These are phyloP conservation scores for Apis florea DNA, from an alignment of 1,140 invertebrate species.

Conservation along the genomic window DNA sequence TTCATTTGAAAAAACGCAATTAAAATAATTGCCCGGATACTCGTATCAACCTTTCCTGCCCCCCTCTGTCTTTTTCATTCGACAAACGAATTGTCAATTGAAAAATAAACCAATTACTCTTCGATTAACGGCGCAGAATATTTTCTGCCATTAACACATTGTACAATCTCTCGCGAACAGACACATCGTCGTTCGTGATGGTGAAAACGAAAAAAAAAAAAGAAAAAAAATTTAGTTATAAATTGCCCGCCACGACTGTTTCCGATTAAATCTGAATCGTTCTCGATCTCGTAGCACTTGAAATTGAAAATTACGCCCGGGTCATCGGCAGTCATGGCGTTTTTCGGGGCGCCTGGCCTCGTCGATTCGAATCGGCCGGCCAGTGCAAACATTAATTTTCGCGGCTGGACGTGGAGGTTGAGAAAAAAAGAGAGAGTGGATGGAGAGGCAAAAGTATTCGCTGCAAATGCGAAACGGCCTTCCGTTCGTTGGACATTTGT, in stretches of 20 bases:
- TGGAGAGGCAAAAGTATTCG: conserved; percentile 38
- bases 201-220: too few species aligned
- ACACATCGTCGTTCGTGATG: neutral
- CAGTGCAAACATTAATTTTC: conserved; percentile 50
- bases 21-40: neutral
- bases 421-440: neutral
- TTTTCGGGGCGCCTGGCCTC: neutral
- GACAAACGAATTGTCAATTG: neutral
- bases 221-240: conserved; percentile 24
- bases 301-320: conserved; percentile 41
- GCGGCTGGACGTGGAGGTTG: neutral
- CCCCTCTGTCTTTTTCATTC: neutral
- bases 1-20: neutral
- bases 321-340: conserved; percentile 30
- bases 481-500: conserved; percentile 38
- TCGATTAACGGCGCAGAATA: neutral
- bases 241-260: conserved; percentile 14
- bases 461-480: conserved; percentile 38
- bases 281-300: conserved; percentile 14
- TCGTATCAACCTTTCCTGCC: neutral
- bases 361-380: conserved; percentile 28
- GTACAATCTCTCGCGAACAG: neutral
- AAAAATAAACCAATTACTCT: neutral
- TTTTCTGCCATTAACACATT: conserved; percentile 10
- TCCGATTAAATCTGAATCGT: conserved; percentile 28